phyloP scores from a whole-genome alignment of 2,113 vertebrate genomes.

The Zapornia atra region DNA sequence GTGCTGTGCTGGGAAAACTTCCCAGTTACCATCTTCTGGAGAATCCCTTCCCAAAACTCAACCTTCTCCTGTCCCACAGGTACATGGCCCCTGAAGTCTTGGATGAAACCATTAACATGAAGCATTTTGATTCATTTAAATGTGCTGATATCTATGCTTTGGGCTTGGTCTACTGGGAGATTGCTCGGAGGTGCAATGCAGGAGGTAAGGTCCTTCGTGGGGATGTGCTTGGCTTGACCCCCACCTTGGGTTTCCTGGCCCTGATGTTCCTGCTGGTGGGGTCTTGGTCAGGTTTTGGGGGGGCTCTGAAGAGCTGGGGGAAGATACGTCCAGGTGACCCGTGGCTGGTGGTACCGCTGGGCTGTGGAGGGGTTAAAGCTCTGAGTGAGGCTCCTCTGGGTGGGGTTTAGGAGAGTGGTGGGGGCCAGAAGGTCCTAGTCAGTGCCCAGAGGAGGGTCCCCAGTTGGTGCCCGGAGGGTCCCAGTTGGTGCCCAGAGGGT shows the following conservation, averaged over 20 bases:
- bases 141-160: slow-evolving; percentile 97
- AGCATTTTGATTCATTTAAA: slow-evolving; percentile 98
- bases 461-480: too few relatives aligned
- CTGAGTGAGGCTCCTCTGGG: background rate
- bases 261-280: rapidly evolving
- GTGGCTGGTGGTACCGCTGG: too few relatives aligned
- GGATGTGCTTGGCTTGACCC: rapidly evolving
- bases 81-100: slow-evolving; percentile 99
- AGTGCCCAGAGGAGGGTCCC: background rate
- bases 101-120: slow-evolving; percentile 99
- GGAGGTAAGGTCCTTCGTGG: slow-evolving; percentile 78
- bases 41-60: background rate
- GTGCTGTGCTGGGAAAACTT: background rate
- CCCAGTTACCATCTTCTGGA: rapidly evolving
- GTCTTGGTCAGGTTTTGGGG: background rate
- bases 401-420: background rate
- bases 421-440: background rate
- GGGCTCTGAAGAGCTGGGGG: background rate
- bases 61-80: slow-evolving; percentile 68
- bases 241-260: rapidly evolving
- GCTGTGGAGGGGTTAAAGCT: background rate
- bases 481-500: too few relatives aligned
- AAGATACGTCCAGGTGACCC: too few relatives aligned
- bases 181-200: slow-evolving; percentile 91
- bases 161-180: slow-evolving; percentile 98